phyloP scores from a whole-genome alignment of 2,113 vertebrate species.

The Dryoscopus gambensis region DNA sequence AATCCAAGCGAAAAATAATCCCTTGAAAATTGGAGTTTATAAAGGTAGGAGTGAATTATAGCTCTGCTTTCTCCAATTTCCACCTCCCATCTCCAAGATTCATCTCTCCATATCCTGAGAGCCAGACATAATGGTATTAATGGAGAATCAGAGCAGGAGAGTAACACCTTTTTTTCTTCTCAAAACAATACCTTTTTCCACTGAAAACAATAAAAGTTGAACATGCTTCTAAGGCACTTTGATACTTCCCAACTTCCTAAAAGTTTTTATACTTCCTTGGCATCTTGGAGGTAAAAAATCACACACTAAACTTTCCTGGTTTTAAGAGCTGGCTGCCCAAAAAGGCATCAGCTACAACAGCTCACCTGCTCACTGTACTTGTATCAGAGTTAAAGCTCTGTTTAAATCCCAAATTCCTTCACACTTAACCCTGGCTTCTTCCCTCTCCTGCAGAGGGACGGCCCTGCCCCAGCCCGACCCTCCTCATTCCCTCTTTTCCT shows the following conservation, averaged over 20 bases:
- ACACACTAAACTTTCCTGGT: fast-evolving
- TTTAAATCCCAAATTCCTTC: background rate
- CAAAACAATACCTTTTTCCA: background rate
- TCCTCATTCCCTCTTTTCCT: background rate
- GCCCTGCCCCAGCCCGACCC: background rate
- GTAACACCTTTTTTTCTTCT: background rate
- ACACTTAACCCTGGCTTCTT: background rate
- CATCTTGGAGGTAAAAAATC: background rate
- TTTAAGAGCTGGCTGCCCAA: background rate
- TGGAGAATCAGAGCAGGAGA: background rate
- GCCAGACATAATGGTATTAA: background rate
- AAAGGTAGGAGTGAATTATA: slow-evolving; percentile 23
- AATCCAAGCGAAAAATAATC: slow-evolving; percentile 15
- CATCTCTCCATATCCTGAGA: background rate
- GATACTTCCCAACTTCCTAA: background rate
- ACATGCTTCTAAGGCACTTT: background rate
- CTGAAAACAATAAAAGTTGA: background rate
- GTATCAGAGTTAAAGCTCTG: background rate
- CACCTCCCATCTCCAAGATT: background rate
- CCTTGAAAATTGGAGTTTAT: slow-evolving; percentile 16
- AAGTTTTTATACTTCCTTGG: background rate
- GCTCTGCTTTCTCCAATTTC: background rate
- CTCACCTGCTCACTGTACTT: background rate
- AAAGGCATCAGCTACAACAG: background rate
- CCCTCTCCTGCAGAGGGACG: background rate